Evolutionary conservation across 1,140 invertebrate species (phyloP), one percentile per base, ranked within the genome.

Genomic region (Campoletis sonorensis): DNA sequence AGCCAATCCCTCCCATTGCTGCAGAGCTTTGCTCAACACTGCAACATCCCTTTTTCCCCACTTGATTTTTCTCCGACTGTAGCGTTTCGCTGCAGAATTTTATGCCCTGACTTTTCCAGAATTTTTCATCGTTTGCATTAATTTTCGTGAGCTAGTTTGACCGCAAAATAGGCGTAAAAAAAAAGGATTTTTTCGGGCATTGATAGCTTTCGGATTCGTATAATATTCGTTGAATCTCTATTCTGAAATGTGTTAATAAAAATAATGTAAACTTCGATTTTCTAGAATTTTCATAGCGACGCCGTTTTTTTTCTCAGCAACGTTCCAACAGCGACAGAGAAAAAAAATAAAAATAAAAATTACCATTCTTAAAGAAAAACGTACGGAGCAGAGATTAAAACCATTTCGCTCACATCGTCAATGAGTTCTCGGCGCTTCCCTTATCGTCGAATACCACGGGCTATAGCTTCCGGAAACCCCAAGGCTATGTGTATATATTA

Each of bases 401-500:
- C 30, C 67, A 70, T 70, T 70, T 70, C 16, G 67, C 27, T 54
- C 30, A 0, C 30, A 21, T 37, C 67, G 67, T 70, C 67, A 70
- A 70, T 70, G 67, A 70, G 26, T 70, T 15, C 30, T 26, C 23
- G 67, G 67, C 30, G 26, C 8, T 33, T 33, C 30, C 67, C 67
- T 70, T 70, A 70, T 70, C 67, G 27, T 33, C 27, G 67, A 70
- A 70, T 70, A 33, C 67, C 67, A 70, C 67, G 67, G 67, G 30
- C 61, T 70, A 70, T 70, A 70, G 67, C 67, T 70, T 37, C 83
- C 49, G 21, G 26, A 40, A 79, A 51, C 7, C 67, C 67, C 45
- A 61, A 82, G 37, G 75, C 51, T 68, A 61, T 78, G 80, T 82
- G 68, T 49, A 68, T 80, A 84, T 70, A 82, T 5, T 45, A 45